These are phyloP conservation scores for Nomada flava DNA, from an alignment of 2,888 invertebrate genomes.

Conservation along the genomic window DNA sequence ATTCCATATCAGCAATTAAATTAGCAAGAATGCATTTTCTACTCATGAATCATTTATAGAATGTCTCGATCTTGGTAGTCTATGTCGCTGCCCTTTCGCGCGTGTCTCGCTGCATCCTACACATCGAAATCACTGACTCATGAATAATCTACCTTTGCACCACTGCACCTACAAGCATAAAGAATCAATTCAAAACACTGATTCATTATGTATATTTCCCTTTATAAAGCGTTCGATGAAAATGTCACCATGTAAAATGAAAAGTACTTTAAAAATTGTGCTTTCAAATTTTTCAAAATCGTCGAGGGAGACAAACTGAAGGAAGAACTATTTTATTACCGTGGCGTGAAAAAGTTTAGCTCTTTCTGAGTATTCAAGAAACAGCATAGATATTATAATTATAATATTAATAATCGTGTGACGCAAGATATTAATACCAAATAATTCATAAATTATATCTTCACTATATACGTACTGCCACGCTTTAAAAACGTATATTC, in stretches of 20 bases:
- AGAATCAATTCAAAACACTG: conserved; percentile 18
- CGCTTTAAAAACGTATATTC: too few species aligned
- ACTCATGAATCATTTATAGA: conserved; percentile 74
- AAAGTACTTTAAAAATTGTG: neutral
- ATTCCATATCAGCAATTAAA: conserved; percentile 52
- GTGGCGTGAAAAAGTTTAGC: too few species aligned
- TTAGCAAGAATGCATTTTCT: conserved; percentile 58
- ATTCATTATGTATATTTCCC: neutral
- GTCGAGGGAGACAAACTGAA: neutral
- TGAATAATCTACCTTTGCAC: conserved; percentile 45
- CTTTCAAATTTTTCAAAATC: too few species aligned
- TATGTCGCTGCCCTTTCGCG: conserved; percentile 48
- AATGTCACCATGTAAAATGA: neutral
- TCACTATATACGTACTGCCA: too few species aligned
- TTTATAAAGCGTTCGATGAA: conserved; percentile 12
- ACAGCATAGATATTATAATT: too few species aligned
- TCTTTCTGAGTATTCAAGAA: too few species aligned
- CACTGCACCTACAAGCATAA: neutral
- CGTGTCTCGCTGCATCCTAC: conserved; percentile 55
- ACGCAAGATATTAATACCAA: too few species aligned
- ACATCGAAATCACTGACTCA: conserved; percentile 51
- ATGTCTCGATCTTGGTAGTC: conserved; percentile 64
- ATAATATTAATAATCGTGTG: too few species aligned
- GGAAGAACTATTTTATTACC: too few species aligned
- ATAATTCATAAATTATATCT: too few species aligned